Conservation (phyloP, 2,888 invertebrate genomes). For the Dendrolimus houi region DNA sequence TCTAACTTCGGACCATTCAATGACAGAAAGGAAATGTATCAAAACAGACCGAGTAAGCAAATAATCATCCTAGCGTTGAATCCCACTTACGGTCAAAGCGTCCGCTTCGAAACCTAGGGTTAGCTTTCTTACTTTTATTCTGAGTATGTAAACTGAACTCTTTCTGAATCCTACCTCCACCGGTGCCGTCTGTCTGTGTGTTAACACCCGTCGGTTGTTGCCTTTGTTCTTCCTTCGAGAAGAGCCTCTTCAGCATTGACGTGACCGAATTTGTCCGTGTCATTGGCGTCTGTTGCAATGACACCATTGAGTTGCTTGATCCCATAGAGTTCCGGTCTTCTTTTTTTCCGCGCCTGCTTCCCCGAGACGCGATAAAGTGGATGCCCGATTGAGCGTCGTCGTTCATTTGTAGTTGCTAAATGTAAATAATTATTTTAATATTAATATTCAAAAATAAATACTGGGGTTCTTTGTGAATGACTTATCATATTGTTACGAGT, state of each 20-base stretch:
- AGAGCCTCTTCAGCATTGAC: constrained; percentile 84
- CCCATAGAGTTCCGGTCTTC: constrained; percentile 66
- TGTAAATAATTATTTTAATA: background rate
- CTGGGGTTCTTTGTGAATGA: too few relatives aligned
- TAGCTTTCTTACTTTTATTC: too few relatives aligned
- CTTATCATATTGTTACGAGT: too few relatives aligned
- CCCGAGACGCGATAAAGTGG: constrained; percentile 80
- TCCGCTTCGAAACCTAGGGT: too few relatives aligned
- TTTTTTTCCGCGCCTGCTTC: constrained; percentile 59
- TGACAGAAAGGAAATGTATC: too few relatives aligned
- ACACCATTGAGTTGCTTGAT: constrained; percentile 71
- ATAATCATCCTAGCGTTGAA: too few relatives aligned
- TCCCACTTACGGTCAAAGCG: too few relatives aligned
- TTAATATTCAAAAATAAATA: too few relatives aligned
- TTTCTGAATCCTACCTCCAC: background rate
- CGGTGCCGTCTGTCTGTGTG: constrained; percentile 63
- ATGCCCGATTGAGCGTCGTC: constrained; percentile 85
- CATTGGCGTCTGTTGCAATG: constrained; percentile 80
- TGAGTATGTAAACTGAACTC: too few relatives aligned
- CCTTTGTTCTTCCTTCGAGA: constrained; percentile 83
- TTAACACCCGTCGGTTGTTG: constrained; percentile 19
- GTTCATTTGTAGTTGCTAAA: constrained; percentile 73
- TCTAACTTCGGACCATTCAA: too few relatives aligned
- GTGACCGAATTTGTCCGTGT: constrained; percentile 86
- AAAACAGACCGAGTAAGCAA: too few relatives aligned